Evolutionary conservation across 2,797 vertebrate genomes (phyloP).

Genomic region (Microchirus variegatus): DNA sequence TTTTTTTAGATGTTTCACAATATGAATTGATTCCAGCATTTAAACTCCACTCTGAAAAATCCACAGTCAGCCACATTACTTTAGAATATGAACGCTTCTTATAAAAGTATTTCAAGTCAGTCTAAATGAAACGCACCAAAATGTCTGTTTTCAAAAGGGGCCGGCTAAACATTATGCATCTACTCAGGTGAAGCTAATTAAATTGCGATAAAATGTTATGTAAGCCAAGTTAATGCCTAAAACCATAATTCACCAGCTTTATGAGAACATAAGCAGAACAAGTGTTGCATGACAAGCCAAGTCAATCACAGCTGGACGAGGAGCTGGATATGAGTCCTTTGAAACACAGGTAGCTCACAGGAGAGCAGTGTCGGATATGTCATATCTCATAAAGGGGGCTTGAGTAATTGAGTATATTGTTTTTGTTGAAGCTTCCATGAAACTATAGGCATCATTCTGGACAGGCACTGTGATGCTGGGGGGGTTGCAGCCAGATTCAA

Average conservation of each 20-base stretch:
- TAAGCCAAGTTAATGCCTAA: constrained; percentile 7
- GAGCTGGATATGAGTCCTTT: constrained; percentile 19
- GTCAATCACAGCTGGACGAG: constrained; percentile 38
- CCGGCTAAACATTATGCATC: constrained; percentile 32
- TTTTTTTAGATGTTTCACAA: too few relatives aligned
- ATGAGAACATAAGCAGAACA: constrained; percentile 26
- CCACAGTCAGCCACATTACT: too few relatives aligned
- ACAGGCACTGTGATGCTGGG: constrained; percentile 57
- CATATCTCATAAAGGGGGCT: constrained; percentile 48
- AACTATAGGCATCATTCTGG: constrained; percentile 68
- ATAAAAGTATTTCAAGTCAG: constrained; percentile 4
- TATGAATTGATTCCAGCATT: too few relatives aligned
- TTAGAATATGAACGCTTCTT: too few relatives aligned
- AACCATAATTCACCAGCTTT: constrained; percentile 27
- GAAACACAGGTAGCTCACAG: constrained; percentile 36
- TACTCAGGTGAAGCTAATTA: constrained; percentile 43
- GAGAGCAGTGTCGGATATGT: constrained; percentile 28
- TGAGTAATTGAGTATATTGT: constrained; percentile 68
- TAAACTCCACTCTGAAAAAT: too few relatives aligned
- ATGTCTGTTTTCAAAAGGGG: constrained; percentile 15
- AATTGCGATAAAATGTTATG: constrained; percentile 38
- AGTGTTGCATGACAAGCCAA: constrained; percentile 3
- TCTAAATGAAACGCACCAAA: constrained; percentile 15
- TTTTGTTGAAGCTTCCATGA: constrained; percentile 64
- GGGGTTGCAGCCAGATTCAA: constrained; percentile 70